Evolutionary conservation across 2,113 vertebrate genomes (phyloP).

Genomic region (Chaetodon auriga): DNA sequence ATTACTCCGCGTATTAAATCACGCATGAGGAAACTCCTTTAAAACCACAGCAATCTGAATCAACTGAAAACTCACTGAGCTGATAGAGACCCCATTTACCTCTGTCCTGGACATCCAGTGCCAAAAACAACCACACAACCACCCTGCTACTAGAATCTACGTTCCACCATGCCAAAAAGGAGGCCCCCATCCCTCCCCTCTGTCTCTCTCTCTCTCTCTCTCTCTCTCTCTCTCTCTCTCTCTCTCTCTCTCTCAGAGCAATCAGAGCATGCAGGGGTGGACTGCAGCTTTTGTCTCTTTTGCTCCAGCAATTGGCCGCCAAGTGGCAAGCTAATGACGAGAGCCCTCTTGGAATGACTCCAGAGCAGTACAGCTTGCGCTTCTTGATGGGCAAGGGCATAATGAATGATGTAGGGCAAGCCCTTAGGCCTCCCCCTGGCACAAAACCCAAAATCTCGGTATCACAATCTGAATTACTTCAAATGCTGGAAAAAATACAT

Average conservation of each 20-base stretch:
- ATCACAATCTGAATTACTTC: slow-evolving; percentile 54
- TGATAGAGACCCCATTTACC: slow-evolving; percentile 73
- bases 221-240: slow-evolving; percentile 41
- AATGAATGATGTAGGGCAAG: slow-evolving; percentile 80
- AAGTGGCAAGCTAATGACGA: slow-evolving; percentile 86
- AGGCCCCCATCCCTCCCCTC: slow-evolving; percentile 65
- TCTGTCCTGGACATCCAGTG: slow-evolving; percentile 66
- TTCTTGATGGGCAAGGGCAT: slow-evolving; percentile 74
- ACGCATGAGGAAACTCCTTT: slow-evolving; percentile 48
- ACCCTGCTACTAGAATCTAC: slow-evolving; percentile 67
- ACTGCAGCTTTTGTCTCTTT: slow-evolving; percentile 81
- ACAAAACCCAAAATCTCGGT: slow-evolving; percentile 48
- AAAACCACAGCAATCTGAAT: slow-evolving; percentile 40
- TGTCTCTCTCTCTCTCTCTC: slow-evolving; percentile 19
- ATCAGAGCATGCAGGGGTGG: slow-evolving; percentile 86
- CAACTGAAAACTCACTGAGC: slow-evolving; percentile 46
- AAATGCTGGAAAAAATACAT: slow-evolving; percentile 30
- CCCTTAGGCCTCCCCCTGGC: slow-evolving; percentile 71
- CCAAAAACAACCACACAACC: slow-evolving; percentile 74
- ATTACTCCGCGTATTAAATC: slow-evolving; percentile 43
- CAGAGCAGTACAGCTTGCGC: slow-evolving; percentile 69
- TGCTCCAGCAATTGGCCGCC: slow-evolving; percentile 83
- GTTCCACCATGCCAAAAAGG: slow-evolving; percentile 71
- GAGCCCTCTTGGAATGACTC: slow-evolving; percentile 72
- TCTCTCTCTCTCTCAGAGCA: slow-evolving; percentile 68